Conservation (phyloP, 2,888 invertebrate species). For the Megamerina dolium region DNA sequence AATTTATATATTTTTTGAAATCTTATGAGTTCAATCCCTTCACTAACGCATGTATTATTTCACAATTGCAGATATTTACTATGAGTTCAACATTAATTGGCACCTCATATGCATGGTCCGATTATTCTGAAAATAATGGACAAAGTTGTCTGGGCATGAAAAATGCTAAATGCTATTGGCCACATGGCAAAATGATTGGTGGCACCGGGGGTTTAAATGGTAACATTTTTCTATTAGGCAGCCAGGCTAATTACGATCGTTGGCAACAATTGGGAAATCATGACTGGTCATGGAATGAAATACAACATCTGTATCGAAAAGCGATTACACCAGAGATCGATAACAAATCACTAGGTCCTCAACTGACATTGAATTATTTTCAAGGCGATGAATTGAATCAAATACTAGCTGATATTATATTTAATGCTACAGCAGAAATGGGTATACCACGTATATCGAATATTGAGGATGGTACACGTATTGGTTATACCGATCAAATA, state of each 20-base stretch:
- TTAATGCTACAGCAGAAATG: conserved; percentile 58
- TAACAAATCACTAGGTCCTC: conserved; percentile 45
- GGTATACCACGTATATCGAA: conserved; percentile 60
- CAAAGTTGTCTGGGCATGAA: conserved; percentile 34
- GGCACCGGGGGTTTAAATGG: conserved; percentile 59
- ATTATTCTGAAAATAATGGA: conserved; percentile 30
- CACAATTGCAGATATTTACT: conserved; percentile 30
- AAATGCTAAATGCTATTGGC: conserved; percentile 50
- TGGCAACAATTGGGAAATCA: conserved; percentile 54
- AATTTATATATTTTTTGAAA: too few species aligned
- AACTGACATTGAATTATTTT: conserved; percentile 46
- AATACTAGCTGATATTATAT: conserved; percentile 50
- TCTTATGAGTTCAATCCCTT: too few species aligned
- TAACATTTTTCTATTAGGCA: conserved; percentile 58
- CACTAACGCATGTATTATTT: too few species aligned
- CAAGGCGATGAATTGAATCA: conserved; percentile 25
- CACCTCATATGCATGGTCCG: conserved; percentile 33
- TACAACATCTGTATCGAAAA: conserved; percentile 50
- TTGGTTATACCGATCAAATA: conserved; percentile 54
- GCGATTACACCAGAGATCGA: conserved; percentile 49
- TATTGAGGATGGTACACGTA: conserved; percentile 52
- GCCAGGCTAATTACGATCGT: conserved; percentile 52
- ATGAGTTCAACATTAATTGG: conserved; percentile 28
- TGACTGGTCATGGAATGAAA: conserved; percentile 55
- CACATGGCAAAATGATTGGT: conserved; percentile 60